Evolutionary conservation across 2,888 invertebrate species (phyloP), one percentile per base, ranked within the genome.

Genomic region (Dione vanillae): DNA sequence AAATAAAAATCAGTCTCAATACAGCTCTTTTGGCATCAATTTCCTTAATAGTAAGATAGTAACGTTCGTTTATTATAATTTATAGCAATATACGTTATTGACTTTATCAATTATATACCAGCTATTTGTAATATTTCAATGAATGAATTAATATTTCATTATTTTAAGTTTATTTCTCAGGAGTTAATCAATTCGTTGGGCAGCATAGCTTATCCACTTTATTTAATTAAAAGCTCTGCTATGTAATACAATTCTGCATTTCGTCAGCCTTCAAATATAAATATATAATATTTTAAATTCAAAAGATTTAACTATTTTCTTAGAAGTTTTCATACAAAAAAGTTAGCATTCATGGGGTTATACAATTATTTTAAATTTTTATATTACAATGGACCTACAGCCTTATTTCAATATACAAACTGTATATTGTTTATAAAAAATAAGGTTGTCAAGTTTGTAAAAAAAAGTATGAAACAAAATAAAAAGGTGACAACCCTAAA

Each of bases 1-100:
- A 76, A 76, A 73, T 72, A 27, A 76, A 76, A 75, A 77, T 76
- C 77, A 78, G 77, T 78, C 77, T 77, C 77, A 71, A 71, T 65
- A 67, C 69, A 72, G 67, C 67, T 74, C 72, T 69, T 73, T 64
- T 74, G 69, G 71, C 69, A 69, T 70, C 61, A 54, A 16, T 72
- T 73, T 65, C 52, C 67, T 70, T 73, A 70, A 65, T 56, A 72
- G 49, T 69, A 59, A 69, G 20, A 47, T 69, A 62, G 27, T 12
- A 43, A 61, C 49, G 47, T 49, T 64, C 64, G 47, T 64, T 64
- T 45, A 61, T 61, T 61, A 61, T 61, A 49, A 49, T 16, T 19
- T 49, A 11, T 19, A 49, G 19, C 19, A 47, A 47, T 49, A n/a
- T n/a, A n/a, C n/a, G n/a, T n/a, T n/a, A 6, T 49, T 54, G 16